Evolutionary conservation across 2,888 invertebrate genomes (phyloP), one percentile per base, ranked within the genome.

Genomic region (Nemurella pictetii): DNA sequence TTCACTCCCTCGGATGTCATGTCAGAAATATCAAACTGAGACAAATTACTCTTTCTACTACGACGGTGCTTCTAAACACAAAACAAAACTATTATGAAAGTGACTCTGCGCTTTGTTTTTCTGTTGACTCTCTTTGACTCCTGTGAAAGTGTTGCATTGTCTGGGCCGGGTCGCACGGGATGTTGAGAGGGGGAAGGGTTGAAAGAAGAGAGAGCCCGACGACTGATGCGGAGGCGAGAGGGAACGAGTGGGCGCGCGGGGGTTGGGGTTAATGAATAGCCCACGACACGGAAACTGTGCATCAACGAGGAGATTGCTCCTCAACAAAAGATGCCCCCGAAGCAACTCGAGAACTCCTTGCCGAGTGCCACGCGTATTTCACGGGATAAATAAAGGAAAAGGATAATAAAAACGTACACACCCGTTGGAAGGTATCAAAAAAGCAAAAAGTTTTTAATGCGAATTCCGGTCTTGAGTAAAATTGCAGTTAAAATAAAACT

Each of bases 211-310:
- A 20, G 55, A 55, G 55, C 55, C 15, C 55, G 55, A 12, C n/a
- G n/a, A n/a, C n/a, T n/a, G n/a, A n/a, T n/a, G n/a, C n/a, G n/a
- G 55, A 55, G 55, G 15, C 55, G 55, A 20, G 55, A 55, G 1
- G 55, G 55, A 55, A 55, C 9, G 55, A 55, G 55, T 55, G 9
- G 55, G 55, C 55, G 12, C 36, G 73, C 27, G n/a, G 72, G 82
- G 82, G 55, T 55, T 12, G 82, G 28, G 82, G 55, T 55, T 82
- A 82, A 82, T 82, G 82, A 82, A 82, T 82, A 27, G 82, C 55
- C 28, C 82, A 36, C 82, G 55, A 82, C 82, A 28, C 82, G 82
- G 82, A 82, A 82, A 82, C 55, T 27, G 55, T 55, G 82, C 82
- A 72, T 82, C 82, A 72, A 3, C 27, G 28, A 27, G 55, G 82